Evolutionary conservation across 2,797 vertebrate genomes (phyloP), one percentile per base, ranked within the genome.

Genomic region (Pampus argenteus): DNA sequence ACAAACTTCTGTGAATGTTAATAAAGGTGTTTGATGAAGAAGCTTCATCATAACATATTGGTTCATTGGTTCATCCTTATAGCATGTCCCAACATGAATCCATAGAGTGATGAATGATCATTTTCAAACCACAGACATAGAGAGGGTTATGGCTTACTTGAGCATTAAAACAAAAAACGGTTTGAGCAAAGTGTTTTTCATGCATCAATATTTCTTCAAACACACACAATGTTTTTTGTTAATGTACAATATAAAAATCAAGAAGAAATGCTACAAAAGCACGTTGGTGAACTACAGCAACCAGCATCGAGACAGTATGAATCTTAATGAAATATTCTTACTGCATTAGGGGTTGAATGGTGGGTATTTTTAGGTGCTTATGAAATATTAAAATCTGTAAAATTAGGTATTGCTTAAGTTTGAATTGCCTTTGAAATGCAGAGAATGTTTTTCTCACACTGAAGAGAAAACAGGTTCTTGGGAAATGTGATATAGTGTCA

Each of bases 1-100:
- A 87, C 88, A 92, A 91, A 89, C 90, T 88, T 88, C 45, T 5
- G 15, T 77, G 84, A 59, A 63, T 74, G 65, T 38, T 40, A 47
- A 57, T 3, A 50, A 38, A 69, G 20, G 51, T 25, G 66, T 49
- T 66, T 68, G 82, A 81, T 82, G 82, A 71, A 78, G 68, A 69
- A 4, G 54, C 55, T 68, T 76, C 48, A 73, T 78, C 65, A 26
- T 13, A n/a, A 68, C 62, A 66, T 65, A 56, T 26, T 50, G 55
- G 60, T 67, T 61, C 52, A 64, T 75, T 42, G 44, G 52, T 56
- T 56, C 47, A 58, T 56, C n/a, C 13, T 25, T 34, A 10, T 6
- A 48, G 59, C 14, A 13, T 68, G 54, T 71, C 48, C 63, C 50
- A 50, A 55, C 36, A 76, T 68, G 74, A 78, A 52, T 23, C 17